Evolutionary conservation across 2,113 vertebrate genomes (phyloP).

Genomic region (Laterallus jamaicensis): DNA sequence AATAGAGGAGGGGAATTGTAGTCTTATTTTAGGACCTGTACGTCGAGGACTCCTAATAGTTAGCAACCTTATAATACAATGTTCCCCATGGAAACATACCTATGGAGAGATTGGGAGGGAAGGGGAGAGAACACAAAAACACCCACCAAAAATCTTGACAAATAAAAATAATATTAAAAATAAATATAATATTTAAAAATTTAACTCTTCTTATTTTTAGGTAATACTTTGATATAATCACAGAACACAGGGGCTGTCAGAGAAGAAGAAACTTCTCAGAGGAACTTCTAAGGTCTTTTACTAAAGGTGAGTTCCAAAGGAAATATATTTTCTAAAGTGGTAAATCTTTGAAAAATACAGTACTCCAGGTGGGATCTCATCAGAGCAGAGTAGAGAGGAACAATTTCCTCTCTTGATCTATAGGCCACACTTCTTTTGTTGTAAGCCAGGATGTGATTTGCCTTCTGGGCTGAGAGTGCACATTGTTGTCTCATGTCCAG

Average conservation of each 20-base stretch:
- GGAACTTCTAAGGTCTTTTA: not conserved
- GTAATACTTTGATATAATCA: not conserved
- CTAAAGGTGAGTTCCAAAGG: not conserved
- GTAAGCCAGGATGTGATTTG: too few relatives aligned
- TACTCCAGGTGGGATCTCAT: too few relatives aligned
- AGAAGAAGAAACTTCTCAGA: not conserved
- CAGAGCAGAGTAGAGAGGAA: too few relatives aligned
- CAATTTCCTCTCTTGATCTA: too few relatives aligned
- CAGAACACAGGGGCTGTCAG: not conserved
- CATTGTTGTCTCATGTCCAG: too few relatives aligned
- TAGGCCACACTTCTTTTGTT: too few relatives aligned
- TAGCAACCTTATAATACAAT: not conserved
- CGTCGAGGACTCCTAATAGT: not conserved
- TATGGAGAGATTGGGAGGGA: not conserved
- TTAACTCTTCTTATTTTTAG: not conserved
- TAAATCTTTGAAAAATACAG: not conserved
- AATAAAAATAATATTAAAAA: too few relatives aligned
- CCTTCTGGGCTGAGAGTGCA: too few relatives aligned
- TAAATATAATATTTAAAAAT: too few relatives aligned
- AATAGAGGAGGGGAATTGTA: not conserved
- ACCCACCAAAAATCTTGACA: not conserved
- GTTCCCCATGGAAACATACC: not conserved
- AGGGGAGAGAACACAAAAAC: too few relatives aligned
- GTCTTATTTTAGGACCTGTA: not conserved
- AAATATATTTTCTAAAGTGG: not conserved